Percentiles rank a stretch among this genome's conserved stretches.
Evolutionary conservation across 2,888 invertebrate genomes (phyloP).

Genomic region (Euplexia lucipara): DNA sequence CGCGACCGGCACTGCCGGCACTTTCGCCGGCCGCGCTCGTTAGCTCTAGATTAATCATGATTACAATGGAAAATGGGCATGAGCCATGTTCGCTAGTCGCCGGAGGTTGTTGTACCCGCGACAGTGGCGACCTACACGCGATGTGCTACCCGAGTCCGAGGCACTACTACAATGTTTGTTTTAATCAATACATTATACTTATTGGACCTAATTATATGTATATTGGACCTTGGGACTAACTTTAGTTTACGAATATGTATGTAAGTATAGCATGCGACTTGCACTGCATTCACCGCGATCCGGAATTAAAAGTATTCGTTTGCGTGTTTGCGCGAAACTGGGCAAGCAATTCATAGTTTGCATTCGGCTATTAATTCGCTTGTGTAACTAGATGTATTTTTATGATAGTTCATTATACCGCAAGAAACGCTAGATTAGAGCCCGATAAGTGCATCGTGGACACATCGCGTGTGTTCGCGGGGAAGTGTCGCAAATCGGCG

Average conservation of each 20-base stretch:
- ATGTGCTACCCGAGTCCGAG: neutral
- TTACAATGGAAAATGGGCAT: conserved; percentile 60
- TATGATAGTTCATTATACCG: conserved; percentile 45
- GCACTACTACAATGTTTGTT: conserved; percentile 11
- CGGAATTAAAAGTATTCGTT: conserved; percentile 18
- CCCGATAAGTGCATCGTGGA: conserved; percentile 43
- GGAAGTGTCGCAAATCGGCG: conserved; percentile 51
- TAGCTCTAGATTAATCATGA: conserved; percentile 64
- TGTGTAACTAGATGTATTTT: conserved; percentile 39
- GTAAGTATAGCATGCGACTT: neutral
- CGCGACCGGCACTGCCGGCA: conserved; percentile 69
- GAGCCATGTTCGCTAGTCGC: conserved; percentile 37
- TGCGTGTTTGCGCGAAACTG: conserved; percentile 20
- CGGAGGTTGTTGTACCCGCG: conserved; percentile 58
- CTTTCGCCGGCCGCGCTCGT: conserved; percentile 74
- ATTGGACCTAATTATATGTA: conserved; percentile 2
- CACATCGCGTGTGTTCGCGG: conserved; percentile 41
- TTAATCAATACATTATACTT: conserved; percentile 12
- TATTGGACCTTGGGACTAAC: neutral
- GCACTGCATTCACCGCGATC: conserved; percentile 10
- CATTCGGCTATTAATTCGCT: conserved; percentile 25
- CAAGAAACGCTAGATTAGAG: conserved; percentile 44
- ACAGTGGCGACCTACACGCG: conserved; percentile 36
- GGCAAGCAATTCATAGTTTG: conserved; percentile 22
- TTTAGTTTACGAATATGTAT: conserved; percentile 1